Base-by-base conservation (phyloP, 2,888 invertebrate species). In the Fissipunctia ypsillon region DNA sequence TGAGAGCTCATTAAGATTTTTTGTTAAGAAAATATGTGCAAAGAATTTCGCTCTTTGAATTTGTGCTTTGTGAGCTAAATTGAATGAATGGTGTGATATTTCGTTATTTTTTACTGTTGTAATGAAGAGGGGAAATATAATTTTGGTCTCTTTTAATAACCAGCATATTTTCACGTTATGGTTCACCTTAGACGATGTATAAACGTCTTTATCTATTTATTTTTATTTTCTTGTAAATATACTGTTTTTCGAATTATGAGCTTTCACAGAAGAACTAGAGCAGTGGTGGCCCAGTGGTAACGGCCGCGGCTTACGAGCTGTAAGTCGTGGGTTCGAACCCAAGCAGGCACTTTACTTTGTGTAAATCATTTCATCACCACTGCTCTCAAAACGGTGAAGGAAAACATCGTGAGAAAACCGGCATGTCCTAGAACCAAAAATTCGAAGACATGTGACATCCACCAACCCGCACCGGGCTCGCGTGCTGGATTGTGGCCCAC, bases 1-100 rank as follows among this genome's bases (percentile, higher is more conserved):
- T 85, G 88, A 84, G 85, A 80, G 80, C 81, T 84, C 84, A 87
- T 85, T 83, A 85, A 76, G 78, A 79, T 74, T 83, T 78, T 84
- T 82, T 82, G 78, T 88, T 81, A 83, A 82, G 83, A 86, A 77
- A 80, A 84, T 82, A 84, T 78, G 73, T 83, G 75, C 77, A 84
- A 80, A 72, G 84, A 84, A 80, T 77, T 75, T 80, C n/a, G 48
- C 59, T 76, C 75, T 86, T 86, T 84, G 86, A 85, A 76, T 84
- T 86, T 73, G 41, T 73, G 67, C 76, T 83, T 74, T 83, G 80
- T 78, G 72, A 65, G 61, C 19, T 54, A 73, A 78, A 81, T 81
- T 81, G 73, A 77, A 79, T 84, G 81, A 77, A 79, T 84, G 76
- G 73, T 69, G 66, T 22, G 54, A 64, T 84, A 81, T 77, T 84